Evolutionary conservation across 2,113 vertebrate genomes (phyloP).

Genomic region (Ranitomeya variabilis): DNA sequence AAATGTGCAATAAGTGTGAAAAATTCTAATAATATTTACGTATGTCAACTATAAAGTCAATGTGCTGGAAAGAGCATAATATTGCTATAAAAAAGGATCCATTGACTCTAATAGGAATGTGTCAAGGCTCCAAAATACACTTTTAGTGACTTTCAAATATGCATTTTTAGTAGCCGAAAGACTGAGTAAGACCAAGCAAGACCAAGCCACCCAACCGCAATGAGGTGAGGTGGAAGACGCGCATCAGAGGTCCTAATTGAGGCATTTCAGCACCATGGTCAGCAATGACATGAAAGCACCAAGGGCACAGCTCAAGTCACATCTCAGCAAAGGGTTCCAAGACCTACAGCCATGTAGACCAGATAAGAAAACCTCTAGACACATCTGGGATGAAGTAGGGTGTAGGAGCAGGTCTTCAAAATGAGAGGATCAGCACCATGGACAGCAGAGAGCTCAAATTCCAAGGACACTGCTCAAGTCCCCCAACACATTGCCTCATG

Average conservation of each 20-base stretch:
- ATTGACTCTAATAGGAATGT: not conserved
- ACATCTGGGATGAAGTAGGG: not conserved
- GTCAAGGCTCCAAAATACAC: not conserved
- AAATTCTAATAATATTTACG: not conserved
- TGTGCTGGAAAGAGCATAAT: not conserved
- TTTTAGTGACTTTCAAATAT: not conserved
- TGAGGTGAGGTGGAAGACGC: conserved; percentile 16
- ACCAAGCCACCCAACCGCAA: not conserved
- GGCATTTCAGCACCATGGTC: not conserved
- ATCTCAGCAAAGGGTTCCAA: not conserved
- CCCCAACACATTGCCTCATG: not conserved
- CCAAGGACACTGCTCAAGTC: conserved; percentile 24
- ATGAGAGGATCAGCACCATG: conserved; percentile 40
- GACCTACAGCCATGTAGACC: no score
- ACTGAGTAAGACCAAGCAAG: no score
- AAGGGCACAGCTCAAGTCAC: not conserved
- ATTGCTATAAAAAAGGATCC: not conserved
- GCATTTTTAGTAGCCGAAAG: not conserved
- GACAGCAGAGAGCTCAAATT: not conserved
- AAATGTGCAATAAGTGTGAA: not conserved
- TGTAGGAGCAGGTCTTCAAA: not conserved
- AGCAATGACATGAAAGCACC: not conserved
- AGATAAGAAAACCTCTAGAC: not conserved
- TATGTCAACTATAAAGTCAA: not conserved
- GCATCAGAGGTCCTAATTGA: not conserved